phyloP scores from a whole-genome alignment of 2,113 vertebrate species.

The Gasterosteus aculeatus region DNA sequence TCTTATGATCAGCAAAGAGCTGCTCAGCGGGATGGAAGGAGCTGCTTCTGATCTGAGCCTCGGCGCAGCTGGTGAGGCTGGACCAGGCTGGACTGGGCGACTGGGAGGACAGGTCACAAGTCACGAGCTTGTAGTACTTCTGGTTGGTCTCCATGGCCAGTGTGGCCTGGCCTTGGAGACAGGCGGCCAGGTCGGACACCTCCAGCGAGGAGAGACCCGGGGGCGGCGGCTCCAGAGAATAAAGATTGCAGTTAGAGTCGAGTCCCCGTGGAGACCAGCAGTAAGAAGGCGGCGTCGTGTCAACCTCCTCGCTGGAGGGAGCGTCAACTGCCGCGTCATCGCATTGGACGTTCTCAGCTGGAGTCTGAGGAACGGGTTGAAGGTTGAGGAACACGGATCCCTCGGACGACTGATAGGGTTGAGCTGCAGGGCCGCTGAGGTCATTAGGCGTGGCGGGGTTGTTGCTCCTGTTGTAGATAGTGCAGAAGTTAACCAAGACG shows the following conservation, averaged over 20 bases:
- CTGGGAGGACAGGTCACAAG: conserved; percentile 92
- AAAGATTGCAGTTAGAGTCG: conserved; percentile 94
- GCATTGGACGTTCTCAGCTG: conserved; percentile 49
- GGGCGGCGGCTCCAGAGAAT: conserved; percentile 79
- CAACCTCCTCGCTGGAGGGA: conserved; percentile 54
- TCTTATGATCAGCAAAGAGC: conserved; percentile 82
- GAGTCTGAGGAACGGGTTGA: conserved; percentile 85
- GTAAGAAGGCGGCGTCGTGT: conserved; percentile 73
- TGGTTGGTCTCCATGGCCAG: conserved; percentile 89
- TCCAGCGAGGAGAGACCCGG: conserved; percentile 80
- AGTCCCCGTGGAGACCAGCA: conserved; percentile 84
- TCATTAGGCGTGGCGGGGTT: conserved; percentile 84
- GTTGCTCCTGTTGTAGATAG: conserved; percentile 92
- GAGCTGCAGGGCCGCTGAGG: conserved; percentile 84
- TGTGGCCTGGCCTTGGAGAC: conserved; percentile 89
- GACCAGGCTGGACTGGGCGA: conserved; percentile 91
- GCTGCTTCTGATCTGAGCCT: conserved; percentile 85
- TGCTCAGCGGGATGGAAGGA: conserved; percentile 83
- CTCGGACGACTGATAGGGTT: conserved; percentile 68
- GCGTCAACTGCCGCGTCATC: conserved; percentile 56
- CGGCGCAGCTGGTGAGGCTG: conserved; percentile 87
- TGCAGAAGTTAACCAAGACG: conserved; percentile 91
- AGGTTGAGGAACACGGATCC: conserved; percentile 92
- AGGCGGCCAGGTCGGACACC: conserved; percentile 86
- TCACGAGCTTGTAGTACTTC: conserved; percentile 97